Evolutionary conservation across 1,140 invertebrate species (phyloP), one percentile per base, ranked within the genome.

Genomic region (Sarcophaga peregrina): DNA sequence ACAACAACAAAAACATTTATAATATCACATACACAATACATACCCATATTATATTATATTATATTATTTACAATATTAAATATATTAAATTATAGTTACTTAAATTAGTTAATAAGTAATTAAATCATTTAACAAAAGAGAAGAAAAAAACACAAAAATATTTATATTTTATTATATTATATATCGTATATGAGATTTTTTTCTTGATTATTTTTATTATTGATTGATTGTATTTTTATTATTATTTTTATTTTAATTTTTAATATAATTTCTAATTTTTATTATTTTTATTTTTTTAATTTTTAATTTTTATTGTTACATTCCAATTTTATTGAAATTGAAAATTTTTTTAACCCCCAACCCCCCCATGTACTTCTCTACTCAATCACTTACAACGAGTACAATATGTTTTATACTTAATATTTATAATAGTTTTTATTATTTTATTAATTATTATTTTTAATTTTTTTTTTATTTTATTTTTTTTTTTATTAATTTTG

Each of bases 121-220:
- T 68, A 68, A 58, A 58, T n/a, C 54, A 58, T 58, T 58, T n/a
- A 58, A 58, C 54, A 58, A 20, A 37, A 37, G 25, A 37, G 4
- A 37, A 37, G 25, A 37, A 37, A 37, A 37, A 37, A 37, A 1
- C 4, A 37, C 1, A 37, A 72, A 25, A 50, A 20, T 78, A 50
- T 50, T 52, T 46, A 76, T 76, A 62, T 25, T 25, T 72, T 72
- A 25, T 72, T 72, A 72, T 72, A 72, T 72, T 72, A 37, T 37
- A 4, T 37, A 37, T 37, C 25, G 25, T 37, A 68, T 20, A 68
- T 68, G 62, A 68, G 62, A 68, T 68, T 68, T 68, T 68, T 58
- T 62, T 62, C n/a, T 68, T 68, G 17, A 58, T 58, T 58, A 58
- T n/a, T 37, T 2, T 58, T 58, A 58, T 58, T 58, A 58, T 58